Percentiles rank a stretch among this genome's conserved stretches.
Evolutionary conservation across 2,797 vertebrate species (phyloP).

Genomic region (Natrix natrix): DNA sequence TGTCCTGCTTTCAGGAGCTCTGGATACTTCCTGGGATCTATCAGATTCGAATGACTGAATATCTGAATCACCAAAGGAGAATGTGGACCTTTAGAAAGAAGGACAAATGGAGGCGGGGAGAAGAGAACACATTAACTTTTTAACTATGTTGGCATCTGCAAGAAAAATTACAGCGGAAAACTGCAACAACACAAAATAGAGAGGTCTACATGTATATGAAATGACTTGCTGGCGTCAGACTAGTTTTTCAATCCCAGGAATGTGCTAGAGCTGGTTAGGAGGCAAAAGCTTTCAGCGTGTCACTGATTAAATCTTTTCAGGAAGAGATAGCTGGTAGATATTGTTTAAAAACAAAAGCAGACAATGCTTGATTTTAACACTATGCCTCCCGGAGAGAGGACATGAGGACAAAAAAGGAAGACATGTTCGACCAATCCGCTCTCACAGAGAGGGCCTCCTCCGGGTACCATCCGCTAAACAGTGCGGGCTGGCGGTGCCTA

Average conservation of each 20-base stretch:
- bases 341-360: background rate
- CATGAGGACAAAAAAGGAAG: background rate
- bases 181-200: background rate
- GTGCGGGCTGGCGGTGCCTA: no score
- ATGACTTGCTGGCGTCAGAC: background rate
- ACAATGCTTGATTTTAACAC: background rate
- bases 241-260: background rate
- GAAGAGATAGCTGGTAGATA: background rate
- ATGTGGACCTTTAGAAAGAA: background rate
- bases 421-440: no score
- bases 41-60: background rate
- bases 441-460: no score
- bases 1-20: background rate
- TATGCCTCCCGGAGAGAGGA: background rate
- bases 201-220: background rate
- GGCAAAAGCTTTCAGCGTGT: background rate
- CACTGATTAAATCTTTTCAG: background rate
- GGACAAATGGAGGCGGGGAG: background rate
- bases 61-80: background rate
- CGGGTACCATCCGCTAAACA: no score
- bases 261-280: background rate
- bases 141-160: background rate
- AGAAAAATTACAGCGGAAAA: background rate
- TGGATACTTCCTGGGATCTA: background rate
- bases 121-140: background rate